Evolutionary conservation across 2,113 vertebrate genomes (phyloP).

Genomic region (Lepisosteus osseus): DNA sequence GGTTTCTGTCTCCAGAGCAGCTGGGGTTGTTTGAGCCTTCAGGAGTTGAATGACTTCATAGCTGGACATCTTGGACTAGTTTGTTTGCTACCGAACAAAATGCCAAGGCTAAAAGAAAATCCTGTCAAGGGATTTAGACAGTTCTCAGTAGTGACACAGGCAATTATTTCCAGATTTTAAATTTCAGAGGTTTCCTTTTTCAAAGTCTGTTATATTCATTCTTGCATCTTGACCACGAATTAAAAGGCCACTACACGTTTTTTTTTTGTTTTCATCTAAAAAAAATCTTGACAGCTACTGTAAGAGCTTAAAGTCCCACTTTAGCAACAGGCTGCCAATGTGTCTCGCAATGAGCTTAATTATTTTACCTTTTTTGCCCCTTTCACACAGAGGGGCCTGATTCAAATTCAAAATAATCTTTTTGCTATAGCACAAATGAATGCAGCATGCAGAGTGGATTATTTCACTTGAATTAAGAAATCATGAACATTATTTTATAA

Average conservation of each 20-base stretch:
- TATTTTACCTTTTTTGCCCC: neutral
- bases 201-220: conserved; percentile 3
- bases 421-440: neutral
- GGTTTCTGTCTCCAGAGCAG: conserved; percentile 28
- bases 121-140: conserved; percentile 37
- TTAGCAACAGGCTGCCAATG: neutral
- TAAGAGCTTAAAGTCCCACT: no score
- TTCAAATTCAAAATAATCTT: neutral
- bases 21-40: conserved; percentile 21
- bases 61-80: conserved; percentile 51
- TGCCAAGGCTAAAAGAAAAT: conserved; percentile 36
- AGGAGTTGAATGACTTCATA: conserved; percentile 41
- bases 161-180: conserved; percentile 31
- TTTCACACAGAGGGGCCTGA: neutral
- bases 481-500: neutral
- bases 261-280: neutral
- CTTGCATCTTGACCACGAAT: conserved; percentile 8
- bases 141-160: conserved; percentile 27
- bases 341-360: neutral
- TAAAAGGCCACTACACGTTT: neutral
- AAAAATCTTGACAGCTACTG: neutral
- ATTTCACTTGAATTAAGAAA: conserved; percentile 10
- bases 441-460: conserved; percentile 6
- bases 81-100: conserved; percentile 44
- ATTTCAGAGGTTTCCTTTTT: conserved; percentile 18